phyloP scores from a whole-genome alignment of 2,113 vertebrate genomes.

The Neofelis nebulosa region DNA sequence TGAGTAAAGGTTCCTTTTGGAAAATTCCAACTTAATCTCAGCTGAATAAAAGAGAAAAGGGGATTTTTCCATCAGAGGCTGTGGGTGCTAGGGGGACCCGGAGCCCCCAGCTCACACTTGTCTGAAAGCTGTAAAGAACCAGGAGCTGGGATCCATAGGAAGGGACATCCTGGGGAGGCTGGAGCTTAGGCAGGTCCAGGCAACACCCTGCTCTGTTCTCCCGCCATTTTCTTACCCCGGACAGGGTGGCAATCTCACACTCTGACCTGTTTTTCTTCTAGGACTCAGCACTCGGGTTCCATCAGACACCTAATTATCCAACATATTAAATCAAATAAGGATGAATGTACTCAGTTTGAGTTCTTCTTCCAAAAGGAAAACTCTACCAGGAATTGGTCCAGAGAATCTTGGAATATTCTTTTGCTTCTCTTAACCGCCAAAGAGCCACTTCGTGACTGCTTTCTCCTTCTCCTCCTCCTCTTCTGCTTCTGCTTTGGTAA shows the following conservation, averaged over 20 bases:
- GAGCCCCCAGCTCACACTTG: not conserved
- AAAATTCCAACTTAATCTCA: constrained; percentile 66
- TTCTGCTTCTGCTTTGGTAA: not conserved
- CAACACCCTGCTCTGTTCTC: accelerated
- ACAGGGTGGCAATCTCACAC: not conserved
- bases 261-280: not conserved
- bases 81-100: not conserved
- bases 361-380: not conserved
- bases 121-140: not conserved
- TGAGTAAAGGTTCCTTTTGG: constrained; percentile 57
- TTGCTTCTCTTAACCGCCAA: not conserved
- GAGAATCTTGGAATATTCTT: not conserved
- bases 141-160: not conserved
- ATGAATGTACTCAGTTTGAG: not conserved
- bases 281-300: not conserved
- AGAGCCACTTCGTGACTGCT: not conserved
- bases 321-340: not conserved
- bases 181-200: too few relatives aligned
- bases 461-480: not conserved
- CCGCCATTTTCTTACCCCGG: accelerated
- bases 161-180: not conserved
- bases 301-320: not conserved
- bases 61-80: constrained; percentile 53
- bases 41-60: not conserved
- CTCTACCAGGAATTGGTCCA: not conserved